Percentiles rank a stretch among this genome's conserved stretches.
These are phyloP conservation scores for Dipodomys spectabilis DNA, from an alignment of 2,113 vertebrate species.

Conservation along the genomic window DNA sequence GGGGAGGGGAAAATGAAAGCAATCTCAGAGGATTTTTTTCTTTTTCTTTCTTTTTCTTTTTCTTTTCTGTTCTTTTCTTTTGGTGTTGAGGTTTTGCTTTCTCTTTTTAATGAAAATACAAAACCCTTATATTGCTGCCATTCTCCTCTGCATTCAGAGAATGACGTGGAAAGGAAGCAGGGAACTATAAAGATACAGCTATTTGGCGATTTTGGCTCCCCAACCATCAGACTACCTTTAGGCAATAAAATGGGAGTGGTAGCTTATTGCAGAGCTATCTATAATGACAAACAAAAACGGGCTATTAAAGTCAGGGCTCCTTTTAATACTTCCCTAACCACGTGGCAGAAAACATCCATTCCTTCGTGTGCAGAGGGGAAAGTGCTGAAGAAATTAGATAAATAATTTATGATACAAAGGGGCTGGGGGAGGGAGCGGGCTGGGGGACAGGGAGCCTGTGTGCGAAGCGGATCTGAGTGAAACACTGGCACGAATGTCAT, in stretches of 20 bases:
- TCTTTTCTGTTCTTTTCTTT: not conserved
- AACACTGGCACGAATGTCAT: constrained; percentile 62
- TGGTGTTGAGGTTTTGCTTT: not conserved
- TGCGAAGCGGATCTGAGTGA: not conserved
- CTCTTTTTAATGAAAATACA: not conserved
- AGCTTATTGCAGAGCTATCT: not conserved
- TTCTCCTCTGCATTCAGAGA: not conserved
- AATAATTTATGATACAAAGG: constrained; percentile 27
- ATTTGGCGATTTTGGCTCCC: not conserved
- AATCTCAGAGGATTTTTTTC: not conserved
- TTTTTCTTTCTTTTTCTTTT: not conserved
- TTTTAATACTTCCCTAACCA: constrained; percentile 4
- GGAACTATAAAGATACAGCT: fast-evolving
- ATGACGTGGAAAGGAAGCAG: not conserved
- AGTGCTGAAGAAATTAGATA: not conserved
- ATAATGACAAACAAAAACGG: not conserved
- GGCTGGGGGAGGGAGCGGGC: fast-evolving
- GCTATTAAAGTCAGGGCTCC: constrained; percentile 1
- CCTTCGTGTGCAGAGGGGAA: not conserved
- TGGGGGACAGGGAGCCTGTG: fast-evolving
- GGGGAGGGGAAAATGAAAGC: constrained; percentile 66
- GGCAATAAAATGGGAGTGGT: fast-evolving
- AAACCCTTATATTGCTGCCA: constrained; percentile 40
- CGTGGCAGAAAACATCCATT: not conserved
- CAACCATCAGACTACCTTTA: fast-evolving